Base-by-base conservation (phyloP, 1,140 invertebrate species). In the Pinna nobilis region DNA sequence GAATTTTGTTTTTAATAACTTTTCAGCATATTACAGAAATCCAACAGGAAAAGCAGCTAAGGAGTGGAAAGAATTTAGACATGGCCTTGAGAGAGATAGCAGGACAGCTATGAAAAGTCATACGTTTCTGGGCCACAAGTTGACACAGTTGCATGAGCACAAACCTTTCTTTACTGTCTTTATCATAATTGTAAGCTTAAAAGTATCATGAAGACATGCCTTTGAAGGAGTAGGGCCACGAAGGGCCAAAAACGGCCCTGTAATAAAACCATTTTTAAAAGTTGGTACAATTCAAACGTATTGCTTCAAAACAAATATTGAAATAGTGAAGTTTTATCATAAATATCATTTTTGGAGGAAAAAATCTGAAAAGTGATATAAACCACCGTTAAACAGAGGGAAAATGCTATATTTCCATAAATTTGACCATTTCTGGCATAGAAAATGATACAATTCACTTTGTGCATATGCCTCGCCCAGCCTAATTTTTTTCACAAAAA, bases 1-100 rank as follows among this genome's bases (percentile, higher is more conserved):
- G 20, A 20, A n/a, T 25, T 41, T 61, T 35, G 15, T n/a, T 18
- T 30, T 37, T 7, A 18, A 7, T 51, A 13, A 15, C 18, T 20
- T 69, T 74, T 11, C 30, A 80, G 81, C 71, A 6, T 82, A 82
- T 61, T 80, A 80, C 72, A 71, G 60, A 28, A 78, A 84, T 50
- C 82, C 84, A 15, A 63, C 71, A 15, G 51, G 74, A 18, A 64
- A 75, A 18, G 79, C 73, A 25, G 74, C 65, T 9, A 23, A 65
- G 7, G 66, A 70, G 25, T 85, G 84, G 84, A 79, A 78, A 35
- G 59, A 76, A 9, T 47, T 85, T 7, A 79, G 64, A 41, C 9
- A 51, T 5, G 41, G 39, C 20, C 23, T 66, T n/a, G 20, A 57
- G 1, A 3, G 53, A 15, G 33, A 71, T 7, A 66, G 23, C 20